Evolutionary conservation across 2,113 vertebrate genomes (phyloP).

Genomic region (Psammodynastes pulverulentus): DNA sequence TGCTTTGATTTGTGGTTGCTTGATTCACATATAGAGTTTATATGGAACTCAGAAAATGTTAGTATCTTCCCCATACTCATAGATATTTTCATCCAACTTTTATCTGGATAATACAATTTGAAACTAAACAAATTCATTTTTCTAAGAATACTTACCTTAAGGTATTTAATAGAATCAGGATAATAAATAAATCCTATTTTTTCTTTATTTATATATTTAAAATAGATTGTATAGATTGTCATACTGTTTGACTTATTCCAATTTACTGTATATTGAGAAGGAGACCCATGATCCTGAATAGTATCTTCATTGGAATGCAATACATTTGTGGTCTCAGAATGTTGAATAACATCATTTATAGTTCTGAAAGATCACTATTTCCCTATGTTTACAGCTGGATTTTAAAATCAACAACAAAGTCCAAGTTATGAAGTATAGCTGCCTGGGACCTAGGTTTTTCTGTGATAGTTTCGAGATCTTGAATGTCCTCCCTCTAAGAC

Average conservation of each 20-base stretch:
- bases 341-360: background rate
- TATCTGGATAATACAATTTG: background rate
- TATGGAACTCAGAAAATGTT: background rate
- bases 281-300: background rate
- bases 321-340: background rate
- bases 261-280: background rate
- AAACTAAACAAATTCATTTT: background rate
- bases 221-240: no score
- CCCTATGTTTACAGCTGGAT: background rate
- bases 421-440: background rate
- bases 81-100: background rate
- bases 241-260: background rate
- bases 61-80: background rate
- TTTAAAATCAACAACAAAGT: background rate
- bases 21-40: background rate
- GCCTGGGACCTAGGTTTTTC: background rate
- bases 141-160: background rate
- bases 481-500: background rate
- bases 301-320: background rate
- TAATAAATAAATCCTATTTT: background rate
- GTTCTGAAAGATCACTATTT: background rate
- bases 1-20: background rate
- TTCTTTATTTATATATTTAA: background rate
- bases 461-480: background rate
- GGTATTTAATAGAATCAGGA: background rate